Percentiles rank a stretch among this genome's conserved stretches.
Evolutionary conservation across 1,140 invertebrate genomes (phyloP).

Genomic region (Parapsyche elsis): DNA sequence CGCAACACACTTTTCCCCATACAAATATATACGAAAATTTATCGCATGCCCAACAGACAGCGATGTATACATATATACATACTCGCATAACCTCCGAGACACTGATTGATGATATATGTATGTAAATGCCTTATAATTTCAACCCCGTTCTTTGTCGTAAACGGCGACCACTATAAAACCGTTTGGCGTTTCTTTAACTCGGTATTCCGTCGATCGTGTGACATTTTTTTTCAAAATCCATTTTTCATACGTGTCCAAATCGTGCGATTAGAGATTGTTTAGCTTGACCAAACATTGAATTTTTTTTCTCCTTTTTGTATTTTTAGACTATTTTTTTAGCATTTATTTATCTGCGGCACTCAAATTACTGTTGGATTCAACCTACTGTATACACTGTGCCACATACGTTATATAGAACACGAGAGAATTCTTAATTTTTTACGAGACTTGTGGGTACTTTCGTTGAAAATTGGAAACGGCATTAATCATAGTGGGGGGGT

Average conservation of each 20-base stretch:
- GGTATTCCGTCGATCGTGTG: neutral
- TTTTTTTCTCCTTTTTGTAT: neutral
- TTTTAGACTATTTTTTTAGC: neutral
- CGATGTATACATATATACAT: slow-evolving; percentile 6
- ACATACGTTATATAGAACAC: neutral
- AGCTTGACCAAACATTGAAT: no score
- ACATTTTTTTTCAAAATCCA: slow-evolving; percentile 4
- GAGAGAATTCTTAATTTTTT: slow-evolving; percentile 8
- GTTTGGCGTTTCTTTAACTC: neutral
- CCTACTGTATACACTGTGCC: no score
- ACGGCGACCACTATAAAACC: neutral
- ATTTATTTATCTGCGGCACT: no score
- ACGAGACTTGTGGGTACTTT: neutral
- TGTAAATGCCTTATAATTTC: slow-evolving; percentile 40
- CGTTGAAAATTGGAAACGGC: slow-evolving; percentile 38
- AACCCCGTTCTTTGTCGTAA: slow-evolving; percentile 19
- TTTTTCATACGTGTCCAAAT: slow-evolving; percentile 17
- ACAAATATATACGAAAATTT: neutral
- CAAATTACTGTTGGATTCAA: no score
- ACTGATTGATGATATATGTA: slow-evolving; percentile 45
- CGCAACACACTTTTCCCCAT: neutral
- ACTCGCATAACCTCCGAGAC: neutral
- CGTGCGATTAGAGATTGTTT: neutral
- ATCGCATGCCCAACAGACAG: neutral
- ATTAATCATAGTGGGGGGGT: slow-evolving; percentile 32